A percentile compares a stretch with the other conserved stretches of the same genome.
Evolutionary conservation across 2,888 invertebrate species (phyloP).

Genomic region (Euzetes globulus): DNA sequence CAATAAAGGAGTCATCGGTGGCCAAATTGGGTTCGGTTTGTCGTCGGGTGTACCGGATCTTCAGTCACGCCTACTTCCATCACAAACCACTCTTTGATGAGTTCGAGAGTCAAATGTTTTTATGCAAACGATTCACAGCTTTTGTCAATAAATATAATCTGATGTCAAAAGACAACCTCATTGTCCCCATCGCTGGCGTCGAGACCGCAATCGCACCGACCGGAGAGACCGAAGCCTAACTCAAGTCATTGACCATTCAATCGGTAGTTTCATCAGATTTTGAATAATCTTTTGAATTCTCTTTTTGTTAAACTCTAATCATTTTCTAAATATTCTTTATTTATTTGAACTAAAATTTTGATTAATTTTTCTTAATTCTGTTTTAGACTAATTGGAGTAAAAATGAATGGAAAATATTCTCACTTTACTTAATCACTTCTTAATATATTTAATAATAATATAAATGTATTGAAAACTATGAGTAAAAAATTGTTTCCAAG

Average conservation of each 20-base stretch:
- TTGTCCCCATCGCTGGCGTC: conserved; percentile 69
- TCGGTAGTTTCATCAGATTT: not conserved
- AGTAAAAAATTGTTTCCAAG: too few relatives aligned
- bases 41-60: conserved; percentile 95
- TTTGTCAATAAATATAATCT: conserved; percentile 97
- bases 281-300: not conserved
- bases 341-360: too few relatives aligned
- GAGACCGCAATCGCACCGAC: not conserved
- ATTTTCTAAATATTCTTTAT: too few relatives aligned
- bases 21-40: conserved; percentile 98
- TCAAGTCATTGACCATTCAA: not conserved
- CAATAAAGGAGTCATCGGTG: conserved; percentile 97
- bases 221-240: not conserved
- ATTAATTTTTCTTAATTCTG: too few relatives aligned
- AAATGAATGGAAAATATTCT: too few relatives aligned
- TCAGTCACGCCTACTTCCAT: conserved; percentile 99
- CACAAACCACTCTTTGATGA: conserved; percentile 93
- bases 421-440: too few relatives aligned
- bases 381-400: too few relatives aligned
- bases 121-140: conserved; percentile 89
- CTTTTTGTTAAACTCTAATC: too few relatives aligned
- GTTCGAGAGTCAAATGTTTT: conserved; percentile 90
- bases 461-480: too few relatives aligned
- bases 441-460: too few relatives aligned
- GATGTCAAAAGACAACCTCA: conserved; percentile 96